Evolutionary conservation across 2,797 vertebrate species (phyloP), one percentile per base, ranked within the genome.

Genomic region (Mergus octosetaceus): DNA sequence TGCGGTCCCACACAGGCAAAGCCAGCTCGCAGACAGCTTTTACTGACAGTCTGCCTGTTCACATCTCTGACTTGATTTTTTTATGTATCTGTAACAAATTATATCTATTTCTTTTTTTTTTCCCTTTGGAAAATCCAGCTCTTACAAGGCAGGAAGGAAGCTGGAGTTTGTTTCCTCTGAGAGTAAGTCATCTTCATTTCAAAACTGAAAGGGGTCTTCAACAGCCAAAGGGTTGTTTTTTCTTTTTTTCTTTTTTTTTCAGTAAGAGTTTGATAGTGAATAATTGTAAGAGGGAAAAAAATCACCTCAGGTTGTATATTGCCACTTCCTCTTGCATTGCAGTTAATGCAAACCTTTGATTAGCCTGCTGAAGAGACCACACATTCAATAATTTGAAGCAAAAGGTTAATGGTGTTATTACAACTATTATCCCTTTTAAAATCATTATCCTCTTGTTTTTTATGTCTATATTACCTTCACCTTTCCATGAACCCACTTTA

Each of bases 391-490:
- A 98, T 97, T 97, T 98, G 98, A 97, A 98, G 98, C 98, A 98
- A 99, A 97, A 98, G 98, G 99, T 98, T 99, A 99, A 99, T 98
- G 98, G 98, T 98, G 98, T 98, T 99, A 98, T 98, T 98, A 98
- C 98, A 99, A 99, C 98, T 98, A 98, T 99, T 98, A 99, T 98
- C 98, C 98, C 98, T 98, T 98, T 99, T 98, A 99, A 99, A 99
- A 98, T 99, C 99, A 98, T 98, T 98, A 98, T 97, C 98, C 98
- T 98, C 98, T 98, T 98, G 98, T 98, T 98, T 99, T 99, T 98
- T 98, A 97, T 98, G 98, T 98, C 99, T 99, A 98, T 98, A 99
- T 99, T 99, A 99, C 98, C 98, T 99, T 99, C 99, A 99, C 99
- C 99, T 99, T 98, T 98, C 98, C 82, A 96, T 99, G 99, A 99